phyloP scores from a whole-genome alignment of 2,888 invertebrate genomes.

The Xylocampa areola region DNA sequence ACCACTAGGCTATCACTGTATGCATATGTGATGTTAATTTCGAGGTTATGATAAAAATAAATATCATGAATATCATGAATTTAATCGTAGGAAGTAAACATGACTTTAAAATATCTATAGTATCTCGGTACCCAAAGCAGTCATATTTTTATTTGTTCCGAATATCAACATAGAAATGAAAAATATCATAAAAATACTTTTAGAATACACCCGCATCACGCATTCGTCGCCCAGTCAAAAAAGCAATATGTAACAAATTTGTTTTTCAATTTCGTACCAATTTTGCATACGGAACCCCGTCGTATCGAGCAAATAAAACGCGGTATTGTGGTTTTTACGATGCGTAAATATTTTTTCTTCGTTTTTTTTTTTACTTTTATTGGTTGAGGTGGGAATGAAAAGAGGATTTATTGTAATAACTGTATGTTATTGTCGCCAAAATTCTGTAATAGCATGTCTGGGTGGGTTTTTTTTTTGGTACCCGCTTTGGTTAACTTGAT shows the following conservation, averaged over 20 bases:
- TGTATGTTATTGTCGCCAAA: slow-evolving; percentile 54
- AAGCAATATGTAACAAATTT: slow-evolving; percentile 90
- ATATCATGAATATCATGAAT: no score
- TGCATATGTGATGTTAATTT: no score
- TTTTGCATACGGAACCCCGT: slow-evolving; percentile 86
- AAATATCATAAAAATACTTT: slow-evolving; percentile 20
- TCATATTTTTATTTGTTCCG: slow-evolving; percentile 27
- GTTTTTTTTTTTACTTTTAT: slow-evolving; percentile 76
- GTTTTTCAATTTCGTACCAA: slow-evolving; percentile 90
- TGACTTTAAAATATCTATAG: no score
- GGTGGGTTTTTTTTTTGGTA: slow-evolving; percentile 55
- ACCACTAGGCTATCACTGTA: no score
- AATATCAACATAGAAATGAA: slow-evolving; percentile 6
- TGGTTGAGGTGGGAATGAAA: slow-evolving; percentile 80
- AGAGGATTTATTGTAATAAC: slow-evolving; percentile 72
- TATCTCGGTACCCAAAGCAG: no score
- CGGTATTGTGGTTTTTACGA: slow-evolving; percentile 87
- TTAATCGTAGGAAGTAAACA: no score
- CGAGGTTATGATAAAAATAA: no score
- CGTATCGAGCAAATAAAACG: slow-evolving; percentile 81
- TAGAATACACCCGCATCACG: slow-evolving; percentile 69
- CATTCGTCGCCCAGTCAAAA: slow-evolving; percentile 67
- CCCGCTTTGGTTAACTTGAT: slow-evolving; percentile 52
- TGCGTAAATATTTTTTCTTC: slow-evolving; percentile 80
- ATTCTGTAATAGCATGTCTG: slow-evolving; percentile 71